Evolutionary conservation across 2,888 invertebrate species (phyloP).

Genomic region (Phlogophora meticulosa): DNA sequence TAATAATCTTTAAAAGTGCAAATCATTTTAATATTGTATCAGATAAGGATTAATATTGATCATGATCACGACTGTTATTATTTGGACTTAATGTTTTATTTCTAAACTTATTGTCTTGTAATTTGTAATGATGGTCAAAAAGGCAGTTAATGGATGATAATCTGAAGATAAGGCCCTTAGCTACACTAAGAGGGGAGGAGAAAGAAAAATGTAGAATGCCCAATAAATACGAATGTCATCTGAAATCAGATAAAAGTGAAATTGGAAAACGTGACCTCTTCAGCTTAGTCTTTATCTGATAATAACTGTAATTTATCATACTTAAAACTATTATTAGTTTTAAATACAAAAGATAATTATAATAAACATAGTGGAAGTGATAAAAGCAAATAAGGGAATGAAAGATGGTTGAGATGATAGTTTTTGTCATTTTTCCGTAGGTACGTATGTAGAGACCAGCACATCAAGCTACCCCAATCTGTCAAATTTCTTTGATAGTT

Average conservation of each 20-base stretch:
- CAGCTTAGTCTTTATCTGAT: constrained; percentile 24
- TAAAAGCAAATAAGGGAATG: background rate
- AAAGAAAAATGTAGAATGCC: background rate
- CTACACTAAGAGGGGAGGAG: background rate
- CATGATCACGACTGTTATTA: constrained; percentile 1
- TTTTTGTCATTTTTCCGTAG: too few species aligned
- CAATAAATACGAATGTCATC: constrained; percentile 5
- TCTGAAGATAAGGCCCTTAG: background rate
- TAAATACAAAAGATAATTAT: too few species aligned
- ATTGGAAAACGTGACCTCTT: constrained; percentile 53
- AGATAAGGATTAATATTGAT: constrained; percentile 5
- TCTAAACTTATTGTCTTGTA: too few species aligned
- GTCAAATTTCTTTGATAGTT: too few species aligned
- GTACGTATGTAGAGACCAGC: too few species aligned
- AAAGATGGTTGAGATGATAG: background rate
- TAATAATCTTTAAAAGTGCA: constrained; percentile 17
- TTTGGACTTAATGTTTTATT: background rate
- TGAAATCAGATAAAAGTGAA: constrained; percentile 35
- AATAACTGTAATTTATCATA: constrained; percentile 26
- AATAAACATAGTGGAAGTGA: too few species aligned
- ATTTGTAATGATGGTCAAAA: background rate
- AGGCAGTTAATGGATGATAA: background rate
- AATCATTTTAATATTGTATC: constrained; percentile 12
- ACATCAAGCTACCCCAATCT: too few species aligned
- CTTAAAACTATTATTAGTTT: constrained; percentile 26